A percentile compares a stretch with the other conserved stretches of the same genome.
Conservation (phyloP, 2,888 invertebrate genomes). For the Aleiodes testaceus region DNA sequence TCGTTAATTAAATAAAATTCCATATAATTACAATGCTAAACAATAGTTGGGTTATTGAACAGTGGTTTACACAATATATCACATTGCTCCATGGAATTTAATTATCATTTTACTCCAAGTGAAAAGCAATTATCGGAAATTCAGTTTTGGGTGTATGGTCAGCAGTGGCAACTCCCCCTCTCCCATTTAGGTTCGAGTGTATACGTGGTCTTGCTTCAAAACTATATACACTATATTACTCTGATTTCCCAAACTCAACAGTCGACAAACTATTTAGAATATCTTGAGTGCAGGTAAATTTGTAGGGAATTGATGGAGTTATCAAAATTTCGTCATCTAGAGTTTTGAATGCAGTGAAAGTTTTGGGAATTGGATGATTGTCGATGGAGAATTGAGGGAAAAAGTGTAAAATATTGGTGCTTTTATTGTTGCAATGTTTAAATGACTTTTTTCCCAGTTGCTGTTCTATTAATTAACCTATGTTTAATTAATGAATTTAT, state of each 20-base stretch:
- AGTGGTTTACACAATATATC: neutral
- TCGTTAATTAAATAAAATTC: neutral
- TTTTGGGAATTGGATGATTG: constrained; percentile 9
- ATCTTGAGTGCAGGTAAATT: constrained; percentile 31
- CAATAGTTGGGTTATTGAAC: constrained; percentile 17
- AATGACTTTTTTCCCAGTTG: too few species aligned
- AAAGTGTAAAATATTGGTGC: constrained; percentile 36
- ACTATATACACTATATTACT: neutral
- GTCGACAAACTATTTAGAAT: constrained; percentile 42
- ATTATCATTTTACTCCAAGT: constrained; percentile 70
- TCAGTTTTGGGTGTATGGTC: constrained; percentile 64
- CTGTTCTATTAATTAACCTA: too few species aligned
- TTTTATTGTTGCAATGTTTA: constrained; percentile 1
- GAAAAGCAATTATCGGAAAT: constrained; percentile 71
- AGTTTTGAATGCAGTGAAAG: neutral
- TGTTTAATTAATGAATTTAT: too few species aligned
- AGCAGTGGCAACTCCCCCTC: constrained; percentile 54
- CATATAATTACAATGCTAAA: constrained; percentile 1
- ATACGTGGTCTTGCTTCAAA: constrained; percentile 18
- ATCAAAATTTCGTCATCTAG: constrained; percentile 6
- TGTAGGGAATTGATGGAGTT: constrained; percentile 3
- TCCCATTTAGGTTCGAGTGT: constrained; percentile 38
- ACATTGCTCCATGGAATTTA: constrained; percentile 62
- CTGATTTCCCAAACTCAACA: neutral
- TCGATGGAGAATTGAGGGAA: constrained; percentile 38